A percentile compares a stretch with the other conserved stretches of the same genome.
These are phyloP conservation scores for Propithecus coquereli DNA, from an alignment of 2,113 vertebrate species.

Conservation along the genomic window DNA sequence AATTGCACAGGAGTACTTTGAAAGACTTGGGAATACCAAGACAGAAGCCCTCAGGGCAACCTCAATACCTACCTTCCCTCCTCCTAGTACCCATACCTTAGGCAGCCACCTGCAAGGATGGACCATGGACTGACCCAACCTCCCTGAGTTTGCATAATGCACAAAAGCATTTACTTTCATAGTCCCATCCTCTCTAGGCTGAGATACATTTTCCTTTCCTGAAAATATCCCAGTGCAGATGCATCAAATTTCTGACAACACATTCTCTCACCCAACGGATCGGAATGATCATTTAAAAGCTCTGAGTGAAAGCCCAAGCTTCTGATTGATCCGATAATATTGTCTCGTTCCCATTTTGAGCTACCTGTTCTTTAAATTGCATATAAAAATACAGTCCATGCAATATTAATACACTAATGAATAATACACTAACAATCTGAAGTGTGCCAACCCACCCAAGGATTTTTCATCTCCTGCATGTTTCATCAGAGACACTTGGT, in stretches of 20 bases:
- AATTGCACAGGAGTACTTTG: neutral
- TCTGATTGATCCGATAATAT: constrained; percentile 69
- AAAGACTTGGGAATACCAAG: neutral
- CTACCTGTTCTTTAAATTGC: constrained; percentile 75
- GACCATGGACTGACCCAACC: neutral
- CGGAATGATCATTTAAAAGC: constrained; percentile 70
- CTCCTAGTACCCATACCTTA: neutral
- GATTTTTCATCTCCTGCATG: constrained; percentile 64
- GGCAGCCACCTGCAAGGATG: neutral
- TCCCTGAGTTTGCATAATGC: neutral
- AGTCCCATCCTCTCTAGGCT: neutral
- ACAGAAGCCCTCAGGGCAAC: neutral
- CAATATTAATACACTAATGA: constrained; percentile 75
- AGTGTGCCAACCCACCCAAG: constrained; percentile 51
- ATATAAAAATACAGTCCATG: constrained; percentile 71
- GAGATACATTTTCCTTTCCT: constrained; percentile 42
- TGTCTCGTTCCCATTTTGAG: constrained; percentile 58
- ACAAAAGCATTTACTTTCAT: constrained; percentile 36
- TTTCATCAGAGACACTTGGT: constrained; percentile 63
- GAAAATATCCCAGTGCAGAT: constrained; percentile 38
- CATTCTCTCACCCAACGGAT: constrained; percentile 63
- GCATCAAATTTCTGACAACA: constrained; percentile 53
- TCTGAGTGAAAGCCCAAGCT: constrained; percentile 47
- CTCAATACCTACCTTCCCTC: neutral
- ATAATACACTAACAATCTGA: constrained; percentile 74